Base-by-base conservation (phyloP, 2,797 vertebrate genomes). In the Dermochelys coriacea region DNA sequence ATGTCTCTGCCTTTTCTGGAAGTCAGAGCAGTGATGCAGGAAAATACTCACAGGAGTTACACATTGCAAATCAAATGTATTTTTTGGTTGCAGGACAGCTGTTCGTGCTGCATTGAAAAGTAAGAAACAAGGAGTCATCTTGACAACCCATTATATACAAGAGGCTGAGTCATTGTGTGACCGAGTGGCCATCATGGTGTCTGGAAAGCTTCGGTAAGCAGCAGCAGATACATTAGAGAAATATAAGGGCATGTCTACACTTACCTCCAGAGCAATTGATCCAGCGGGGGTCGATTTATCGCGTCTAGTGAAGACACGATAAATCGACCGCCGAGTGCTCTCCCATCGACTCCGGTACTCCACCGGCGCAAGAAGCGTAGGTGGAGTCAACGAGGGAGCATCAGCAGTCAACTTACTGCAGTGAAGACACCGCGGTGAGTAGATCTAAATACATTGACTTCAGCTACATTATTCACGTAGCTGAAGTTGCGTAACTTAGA, bases 111-210 rank as follows among this genome's bases (percentile, higher is more conserved):
- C 98, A 2, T 97, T 99, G 95, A 99, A 98, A 93, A 97, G 98
- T 88, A 97, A 97, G 3, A 98, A 99, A 91, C 97, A 98, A 0
- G 98, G 99, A 1, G 98, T 98, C 50, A 82, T 99, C 84, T 96
- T 99, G 96, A 99, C 97, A 52, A 99, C 99, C 0, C 99, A 99
- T 95, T 98, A 98, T 98, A 99, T 99, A 99, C 98, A 99, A 75
- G 99, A 99, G 97, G 99, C 98, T 0, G 99, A 99, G 95, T 99
- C 99, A 0, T 96, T 99, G 89, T 99, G 99, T 12, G 99, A 99
- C 98, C 98, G 99, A 0, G 98, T 99, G 5, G 99, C 99, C 89
- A 98, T 99, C 97, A 94, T 99, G 98, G 99, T 99, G 88, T 98
- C 99, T 0, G 99, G 99, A 27, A 99, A 98, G 93, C 98, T 99